Evolutionary conservation across 1,140 invertebrate species (phyloP).

Genomic region (Temnothorax curvispinosus): DNA sequence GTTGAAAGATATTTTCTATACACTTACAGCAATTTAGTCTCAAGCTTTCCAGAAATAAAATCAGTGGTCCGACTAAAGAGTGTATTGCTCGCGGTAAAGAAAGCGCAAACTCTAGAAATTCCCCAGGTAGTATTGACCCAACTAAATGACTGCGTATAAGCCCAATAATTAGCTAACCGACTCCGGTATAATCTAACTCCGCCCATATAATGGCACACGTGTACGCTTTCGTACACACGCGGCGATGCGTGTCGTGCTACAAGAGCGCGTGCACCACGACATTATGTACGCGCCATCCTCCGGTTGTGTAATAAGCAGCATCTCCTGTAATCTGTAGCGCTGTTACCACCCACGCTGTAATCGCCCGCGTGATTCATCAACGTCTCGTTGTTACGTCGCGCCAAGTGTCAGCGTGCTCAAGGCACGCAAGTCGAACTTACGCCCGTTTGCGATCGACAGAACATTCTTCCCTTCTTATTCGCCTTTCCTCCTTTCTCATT

Average conservation of each 20-base stretch:
- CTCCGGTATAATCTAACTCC: constrained; percentile 40
- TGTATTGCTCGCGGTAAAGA: not conserved
- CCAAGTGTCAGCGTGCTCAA: not conserved
- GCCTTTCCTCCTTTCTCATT: too few species aligned
- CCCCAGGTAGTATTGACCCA: constrained; percentile 32
- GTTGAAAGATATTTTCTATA: not conserved
- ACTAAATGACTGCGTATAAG: constrained; percentile 26
- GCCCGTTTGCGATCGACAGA: not conserved
- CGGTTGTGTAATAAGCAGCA: constrained; percentile 57
- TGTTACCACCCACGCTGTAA: constrained; percentile 45
- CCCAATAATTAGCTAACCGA: constrained; percentile 55
- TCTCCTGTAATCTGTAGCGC: constrained; percentile 50
- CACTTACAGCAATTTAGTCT: not conserved
- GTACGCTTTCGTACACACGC: constrained; percentile 42
- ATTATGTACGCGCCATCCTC: constrained; percentile 53
- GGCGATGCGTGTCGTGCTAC: constrained; percentile 52
- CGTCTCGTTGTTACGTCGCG: constrained; percentile 47
- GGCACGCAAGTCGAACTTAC: constrained; percentile 2
- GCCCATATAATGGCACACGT: constrained; percentile 41
- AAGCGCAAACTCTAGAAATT: not conserved
- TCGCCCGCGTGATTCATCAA: constrained; percentile 51
- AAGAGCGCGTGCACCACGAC: constrained; percentile 47
- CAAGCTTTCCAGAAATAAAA: not conserved
- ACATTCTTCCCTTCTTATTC: not conserved
- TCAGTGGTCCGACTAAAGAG: not conserved